These are phyloP conservation scores for Girardinus metallicus DNA, from an alignment of 2,797 vertebrate genomes.

Conservation along the genomic window DNA sequence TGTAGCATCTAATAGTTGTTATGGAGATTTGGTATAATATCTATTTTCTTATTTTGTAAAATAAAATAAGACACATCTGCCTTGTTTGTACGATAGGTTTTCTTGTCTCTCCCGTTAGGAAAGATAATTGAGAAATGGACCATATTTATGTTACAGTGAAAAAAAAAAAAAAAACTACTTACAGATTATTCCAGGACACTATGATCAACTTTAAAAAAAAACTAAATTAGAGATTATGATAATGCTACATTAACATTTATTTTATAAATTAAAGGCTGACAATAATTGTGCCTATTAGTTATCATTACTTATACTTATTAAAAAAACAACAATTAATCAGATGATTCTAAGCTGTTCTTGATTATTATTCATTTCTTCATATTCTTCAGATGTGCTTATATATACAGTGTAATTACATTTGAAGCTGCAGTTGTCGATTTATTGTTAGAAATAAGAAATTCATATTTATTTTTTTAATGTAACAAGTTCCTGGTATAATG, in stretches of 20 bases:
- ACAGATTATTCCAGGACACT: neutral
- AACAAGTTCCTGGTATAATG: neutral
- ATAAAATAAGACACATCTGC: neutral
- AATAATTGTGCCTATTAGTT: neutral
- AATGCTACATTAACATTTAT: neutral
- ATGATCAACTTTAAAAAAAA: neutral
- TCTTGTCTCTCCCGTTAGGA: neutral
- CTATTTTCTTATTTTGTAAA: neutral
- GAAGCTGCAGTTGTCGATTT: neutral
- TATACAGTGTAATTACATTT: neutral
- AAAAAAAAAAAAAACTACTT: neutral
- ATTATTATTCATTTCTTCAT: neutral
- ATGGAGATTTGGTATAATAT: neutral
- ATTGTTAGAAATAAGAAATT: neutral
- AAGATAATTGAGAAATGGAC: neutral
- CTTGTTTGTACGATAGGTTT: neutral
- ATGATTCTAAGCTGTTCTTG: neutral
- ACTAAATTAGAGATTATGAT: neutral
- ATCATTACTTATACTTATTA: neutral
- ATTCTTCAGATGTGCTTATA: neutral
- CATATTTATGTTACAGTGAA: neutral
- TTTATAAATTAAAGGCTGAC: neutral
- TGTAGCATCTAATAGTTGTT: neutral
- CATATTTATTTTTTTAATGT: neutral
- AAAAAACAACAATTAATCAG: neutral